Conservation (phyloP, 2,888 invertebrate genomes). For the Diaperis boleti region DNA sequence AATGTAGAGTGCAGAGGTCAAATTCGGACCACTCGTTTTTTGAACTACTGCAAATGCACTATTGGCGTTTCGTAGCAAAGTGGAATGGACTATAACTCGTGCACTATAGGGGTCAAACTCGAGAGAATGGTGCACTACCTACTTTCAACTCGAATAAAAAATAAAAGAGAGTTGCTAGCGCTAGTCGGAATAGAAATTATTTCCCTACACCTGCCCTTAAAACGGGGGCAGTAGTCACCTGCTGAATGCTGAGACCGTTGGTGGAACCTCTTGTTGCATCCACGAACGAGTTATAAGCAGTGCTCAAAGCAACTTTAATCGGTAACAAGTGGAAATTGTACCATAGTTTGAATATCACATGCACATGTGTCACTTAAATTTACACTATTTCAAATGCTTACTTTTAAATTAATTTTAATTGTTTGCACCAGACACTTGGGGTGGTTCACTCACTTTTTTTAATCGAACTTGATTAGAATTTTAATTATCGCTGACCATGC, state of each 20-base stretch:
- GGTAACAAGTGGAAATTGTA: constrained; percentile 24
- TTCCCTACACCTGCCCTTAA: constrained; percentile 28
- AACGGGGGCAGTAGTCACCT: constrained; percentile 32
- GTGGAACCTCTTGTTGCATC: constrained; percentile 27
- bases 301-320: not conserved
- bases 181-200: constrained; percentile 4
- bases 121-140: constrained; percentile 49
- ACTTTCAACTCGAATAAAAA: constrained; percentile 51
- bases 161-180: constrained; percentile 36
- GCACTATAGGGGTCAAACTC: constrained; percentile 20
- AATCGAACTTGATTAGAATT: not conserved
- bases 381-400: constrained; percentile 8
- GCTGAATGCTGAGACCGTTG: constrained; percentile 12
- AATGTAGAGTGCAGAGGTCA: too few relatives aligned
- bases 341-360: constrained; percentile 4
- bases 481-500: not conserved
- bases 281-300: constrained; percentile 17
- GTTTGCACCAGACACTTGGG: not conserved
- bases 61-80: constrained; percentile 12
- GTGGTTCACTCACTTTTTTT: constrained; percentile 4
- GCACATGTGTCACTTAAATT: constrained; percentile 23
- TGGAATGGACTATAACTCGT: constrained; percentile 3
- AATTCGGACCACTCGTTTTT: too few relatives aligned
- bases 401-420: too few relatives aligned
- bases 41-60: constrained; percentile 1